Percentiles rank a stretch among this genome's conserved stretches.
These are phyloP conservation scores for Myioborus melanocephalus DNA, from an alignment of 2,797 vertebrate species.

Conservation along the genomic window DNA sequence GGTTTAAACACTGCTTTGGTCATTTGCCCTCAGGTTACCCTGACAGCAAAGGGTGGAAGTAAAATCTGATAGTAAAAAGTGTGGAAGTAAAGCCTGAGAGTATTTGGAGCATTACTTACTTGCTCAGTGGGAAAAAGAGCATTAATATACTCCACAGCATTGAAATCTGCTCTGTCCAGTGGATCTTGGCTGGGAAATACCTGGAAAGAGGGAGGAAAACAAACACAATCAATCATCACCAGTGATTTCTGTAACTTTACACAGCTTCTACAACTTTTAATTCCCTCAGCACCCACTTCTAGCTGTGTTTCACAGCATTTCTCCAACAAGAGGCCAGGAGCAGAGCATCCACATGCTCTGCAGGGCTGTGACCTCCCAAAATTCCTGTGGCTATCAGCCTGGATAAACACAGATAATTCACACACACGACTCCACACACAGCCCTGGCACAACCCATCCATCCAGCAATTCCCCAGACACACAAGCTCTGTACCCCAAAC, in stretches of 20 bases:
- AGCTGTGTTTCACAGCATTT: neutral
- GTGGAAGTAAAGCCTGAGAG: neutral
- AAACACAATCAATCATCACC: neutral
- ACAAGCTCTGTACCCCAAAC: neutral
- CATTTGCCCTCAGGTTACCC: neutral
- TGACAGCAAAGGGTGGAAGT: neutral
- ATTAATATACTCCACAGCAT: slow-evolving; percentile 98
- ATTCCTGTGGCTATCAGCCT: neutral
- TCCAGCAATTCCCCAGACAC: neutral
- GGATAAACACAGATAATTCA: neutral
- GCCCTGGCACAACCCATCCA: neutral
- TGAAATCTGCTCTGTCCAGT: slow-evolving; percentile 94
- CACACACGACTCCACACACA: neutral
- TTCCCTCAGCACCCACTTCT: neutral
- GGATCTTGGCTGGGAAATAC: slow-evolving; percentile 98
- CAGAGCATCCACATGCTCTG: neutral
- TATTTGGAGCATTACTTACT: slow-evolving; percentile 67
- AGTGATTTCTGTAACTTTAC: neutral
- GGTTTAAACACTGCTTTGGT: neutral
- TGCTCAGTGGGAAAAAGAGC: slow-evolving; percentile 97
- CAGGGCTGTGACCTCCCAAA: neutral
- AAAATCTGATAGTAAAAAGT: neutral
- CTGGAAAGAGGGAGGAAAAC: slow-evolving; percentile 62
- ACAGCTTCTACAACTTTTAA: neutral
- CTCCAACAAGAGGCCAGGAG: neutral